Evolutionary conservation across 2,797 vertebrate species (phyloP), one percentile per base, ranked within the genome.

Genomic region (Mycteria americana): DNA sequence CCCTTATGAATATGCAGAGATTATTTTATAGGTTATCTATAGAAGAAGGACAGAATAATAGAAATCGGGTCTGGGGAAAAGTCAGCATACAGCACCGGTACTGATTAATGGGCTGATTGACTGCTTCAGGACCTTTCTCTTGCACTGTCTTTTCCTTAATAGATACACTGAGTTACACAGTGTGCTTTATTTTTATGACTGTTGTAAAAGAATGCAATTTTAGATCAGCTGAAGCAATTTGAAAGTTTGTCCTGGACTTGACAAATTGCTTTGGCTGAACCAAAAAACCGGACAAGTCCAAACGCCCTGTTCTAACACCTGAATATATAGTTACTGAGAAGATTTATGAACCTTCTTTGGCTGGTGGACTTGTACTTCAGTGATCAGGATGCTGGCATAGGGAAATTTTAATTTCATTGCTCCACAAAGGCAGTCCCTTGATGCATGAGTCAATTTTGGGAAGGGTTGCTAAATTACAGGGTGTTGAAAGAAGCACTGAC

Each of bases 31-130:
- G 46, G 13, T 54, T 73, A 48, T 25, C 53, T 67, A 5, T 16
- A 60, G 59, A 41, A 48, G 53, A 41, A 67, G 24, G 41, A 76
- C 30, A 48, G 48, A 56, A 69, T 22, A 33, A 68, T 18, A 46
- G 24, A 57, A 53, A 80, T 3, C 0, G 2, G 3, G 18, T 33
- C 39, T 46, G 45, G 64, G 63, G 50, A 41, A 53, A 64, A 59
- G n/a, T 59, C 63, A n/a, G 9, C 5, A 1, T 27, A 33, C 15
- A 31, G 67, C 33, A 74, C 15, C 0, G 0, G 37, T 19, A 23
- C n/a, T 25, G 69, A 41, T 6, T 62, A 33, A 21, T 4, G 57
- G 57, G 39, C 39, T 59, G 69, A 28, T 27, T 10, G 41, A 39
- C 18, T 18, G 45, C 50, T 64, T 63, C 30, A 56, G 45, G 75